phyloP scores from a whole-genome alignment of 2,797 vertebrate genomes.

The Paedocypris micromegethes region DNA sequence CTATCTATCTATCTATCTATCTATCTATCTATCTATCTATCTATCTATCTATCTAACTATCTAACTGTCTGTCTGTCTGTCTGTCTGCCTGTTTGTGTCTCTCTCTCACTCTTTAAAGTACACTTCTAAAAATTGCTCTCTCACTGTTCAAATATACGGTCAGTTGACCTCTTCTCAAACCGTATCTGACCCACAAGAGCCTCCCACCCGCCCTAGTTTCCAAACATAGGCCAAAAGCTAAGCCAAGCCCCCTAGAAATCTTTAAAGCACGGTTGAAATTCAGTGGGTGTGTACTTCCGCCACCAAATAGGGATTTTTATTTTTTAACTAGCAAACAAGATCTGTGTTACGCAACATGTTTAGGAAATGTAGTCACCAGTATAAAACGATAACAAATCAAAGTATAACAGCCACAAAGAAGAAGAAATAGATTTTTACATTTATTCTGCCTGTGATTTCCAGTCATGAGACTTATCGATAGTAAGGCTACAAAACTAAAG shows the following conservation, averaged over 20 bases:
- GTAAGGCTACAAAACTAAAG: no score
- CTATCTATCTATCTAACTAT: no score
- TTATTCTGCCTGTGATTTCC: no score
- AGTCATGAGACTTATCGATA: no score
- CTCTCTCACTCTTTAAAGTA: no score
- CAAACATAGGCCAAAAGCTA: conserved; percentile 56
- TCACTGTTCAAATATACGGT: conserved; percentile 43
- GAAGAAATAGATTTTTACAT: no score
- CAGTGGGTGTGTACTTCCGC: conserved; percentile 46
- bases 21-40: background rate
- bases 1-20: conserved; percentile 1
- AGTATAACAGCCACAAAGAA: no score
- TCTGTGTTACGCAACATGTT: conserved; percentile 20
- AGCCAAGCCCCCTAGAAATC: conserved; percentile 41
- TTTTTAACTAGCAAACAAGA: conserved; percentile 3
- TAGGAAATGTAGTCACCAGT: background rate
- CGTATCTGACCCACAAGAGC: conserved; percentile 41
- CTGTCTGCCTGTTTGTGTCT: no score
- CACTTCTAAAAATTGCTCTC: background rate
- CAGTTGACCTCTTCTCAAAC: conserved; percentile 31
- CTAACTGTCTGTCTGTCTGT: no score
- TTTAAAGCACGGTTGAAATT: conserved; percentile 17
- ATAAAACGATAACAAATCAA: background rate
- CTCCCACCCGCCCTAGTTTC: conserved; percentile 60
- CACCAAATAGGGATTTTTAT: conserved; percentile 31